Percentiles rank a stretch among this genome's conserved stretches.
Evolutionary conservation across 37 sponge, comb jelly and placozoan species (phyloP).

Genomic region (Cliona cf. orientalis): DNA sequence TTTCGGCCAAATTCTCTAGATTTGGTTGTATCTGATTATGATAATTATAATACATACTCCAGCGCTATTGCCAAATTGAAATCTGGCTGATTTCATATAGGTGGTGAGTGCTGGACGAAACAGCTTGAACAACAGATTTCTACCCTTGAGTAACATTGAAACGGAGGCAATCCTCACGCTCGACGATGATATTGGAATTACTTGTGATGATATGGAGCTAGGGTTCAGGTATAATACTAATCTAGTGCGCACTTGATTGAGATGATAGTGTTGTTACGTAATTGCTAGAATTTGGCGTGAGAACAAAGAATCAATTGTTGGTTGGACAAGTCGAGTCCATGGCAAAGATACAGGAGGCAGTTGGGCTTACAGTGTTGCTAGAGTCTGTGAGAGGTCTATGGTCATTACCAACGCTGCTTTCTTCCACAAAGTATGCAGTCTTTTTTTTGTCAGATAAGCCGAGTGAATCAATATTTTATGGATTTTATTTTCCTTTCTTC

Average conservation of each 20-base stretch:
- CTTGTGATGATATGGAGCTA: slow-evolving; percentile 72
- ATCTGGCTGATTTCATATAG: no score
- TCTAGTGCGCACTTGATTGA: background rate
- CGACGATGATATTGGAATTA: slow-evolving; percentile 74
- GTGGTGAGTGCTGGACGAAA: slow-evolving; percentile 58
- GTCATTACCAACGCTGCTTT: slow-evolving; percentile 7
- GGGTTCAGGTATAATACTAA: slow-evolving; percentile 65
- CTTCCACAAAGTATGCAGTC: slow-evolving; percentile 3
- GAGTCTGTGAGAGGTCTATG: slow-evolving; percentile 5
- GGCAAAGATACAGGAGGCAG: slow-evolving; percentile 32
- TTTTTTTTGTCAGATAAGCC: background rate
- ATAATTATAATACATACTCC: no score
- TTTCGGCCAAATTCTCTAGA: no score
- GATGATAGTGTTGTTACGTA: background rate
- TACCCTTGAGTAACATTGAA: slow-evolving; percentile 65
- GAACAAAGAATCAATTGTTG: slow-evolving; percentile 73
- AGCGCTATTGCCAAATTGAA: no score
- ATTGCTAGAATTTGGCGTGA: slow-evolving; percentile 83
- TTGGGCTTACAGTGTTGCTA: background rate
- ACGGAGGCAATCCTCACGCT: slow-evolving; percentile 83
- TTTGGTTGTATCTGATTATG: no score
- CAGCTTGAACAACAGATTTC: slow-evolving; percentile 86
- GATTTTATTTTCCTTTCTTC: background rate
- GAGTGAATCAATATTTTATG: background rate
- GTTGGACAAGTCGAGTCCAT: slow-evolving; percentile 82